Percentiles rank a stretch among this genome's conserved stretches.
Evolutionary conservation across 2,888 invertebrate species (phyloP).

Genomic region (Apamea epomidion): DNA sequence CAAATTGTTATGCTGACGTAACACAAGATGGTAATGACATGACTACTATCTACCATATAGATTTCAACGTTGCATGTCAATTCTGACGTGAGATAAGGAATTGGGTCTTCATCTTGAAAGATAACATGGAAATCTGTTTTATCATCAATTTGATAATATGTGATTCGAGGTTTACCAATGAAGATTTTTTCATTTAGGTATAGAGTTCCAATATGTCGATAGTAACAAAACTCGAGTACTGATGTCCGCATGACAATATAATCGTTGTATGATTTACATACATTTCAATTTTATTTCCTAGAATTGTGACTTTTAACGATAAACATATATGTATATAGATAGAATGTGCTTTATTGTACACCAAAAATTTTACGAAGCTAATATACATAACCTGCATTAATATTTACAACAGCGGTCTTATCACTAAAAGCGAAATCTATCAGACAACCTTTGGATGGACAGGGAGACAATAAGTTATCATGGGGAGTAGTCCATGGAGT

Average conservation of each 20-base stretch:
- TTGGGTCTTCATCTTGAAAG: conserved; percentile 18
- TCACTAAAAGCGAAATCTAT: neutral
- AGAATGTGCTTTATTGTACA: neutral
- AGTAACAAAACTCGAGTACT: neutral
- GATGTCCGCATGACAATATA: neutral
- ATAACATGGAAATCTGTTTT: conserved; percentile 3
- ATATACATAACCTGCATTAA: too few relatives aligned
- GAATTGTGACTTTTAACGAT: neutral
- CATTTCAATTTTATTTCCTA: too few relatives aligned
- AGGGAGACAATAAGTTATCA: neutral
- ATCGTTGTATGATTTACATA: neutral
- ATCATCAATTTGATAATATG: neutral
- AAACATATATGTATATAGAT: neutral
- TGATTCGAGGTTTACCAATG: neutral
- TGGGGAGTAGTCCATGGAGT: too few relatives aligned
- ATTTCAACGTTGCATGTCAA: conserved; percentile 40
- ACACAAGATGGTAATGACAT: neutral
- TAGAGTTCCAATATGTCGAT: neutral
- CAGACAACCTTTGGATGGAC: neutral
- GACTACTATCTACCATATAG: conserved; percentile 1
- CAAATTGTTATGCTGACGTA: neutral
- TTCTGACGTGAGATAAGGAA: conserved; percentile 33
- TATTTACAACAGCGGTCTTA: neutral
- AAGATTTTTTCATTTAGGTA: neutral
- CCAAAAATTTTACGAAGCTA: neutral